Percentiles rank a stretch among this genome's conserved stretches.
Evolutionary conservation across 2,797 vertebrate species (phyloP).

Genomic region (Eulemur coronatus): DNA sequence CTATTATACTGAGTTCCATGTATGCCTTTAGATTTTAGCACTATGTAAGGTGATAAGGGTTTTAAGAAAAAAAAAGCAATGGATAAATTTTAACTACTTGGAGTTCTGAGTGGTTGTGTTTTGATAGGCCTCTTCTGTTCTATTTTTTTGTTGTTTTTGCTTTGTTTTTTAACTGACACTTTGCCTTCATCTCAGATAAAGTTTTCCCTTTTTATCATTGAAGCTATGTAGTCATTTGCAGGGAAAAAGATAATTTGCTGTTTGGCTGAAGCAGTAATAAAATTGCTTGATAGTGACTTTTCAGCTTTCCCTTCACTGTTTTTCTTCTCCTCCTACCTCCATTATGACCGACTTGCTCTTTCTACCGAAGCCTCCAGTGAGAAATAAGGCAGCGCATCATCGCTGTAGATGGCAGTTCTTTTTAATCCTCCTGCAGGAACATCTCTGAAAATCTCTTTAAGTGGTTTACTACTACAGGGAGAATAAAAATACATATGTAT

Average conservation of each 20-base stretch:
- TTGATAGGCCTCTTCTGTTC: not conserved
- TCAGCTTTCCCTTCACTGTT: conserved; percentile 19
- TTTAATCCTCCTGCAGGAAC: conserved; percentile 59
- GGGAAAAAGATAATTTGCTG: conserved; percentile 43
- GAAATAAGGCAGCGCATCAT: conserved; percentile 36
- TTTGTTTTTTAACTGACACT: conserved; percentile 48
- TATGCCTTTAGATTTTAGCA: conserved; percentile 47
- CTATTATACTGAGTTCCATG: not conserved
- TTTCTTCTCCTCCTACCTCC: not conserved
- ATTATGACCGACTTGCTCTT: not conserved
- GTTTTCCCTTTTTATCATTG: not conserved
- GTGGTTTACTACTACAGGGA: conserved; percentile 48
- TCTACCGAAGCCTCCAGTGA: conserved; percentile 28
- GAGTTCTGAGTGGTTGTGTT: conserved; percentile 9
- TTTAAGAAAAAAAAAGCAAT: not conserved
- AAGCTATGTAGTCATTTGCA: conserved; percentile 46
- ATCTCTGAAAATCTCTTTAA: conserved; percentile 51
- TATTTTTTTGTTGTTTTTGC: not conserved
- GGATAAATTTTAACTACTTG: conserved; percentile 25
- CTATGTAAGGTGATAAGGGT: not conserved
- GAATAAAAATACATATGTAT: conserved; percentile 61
- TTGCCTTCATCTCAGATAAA: not conserved
- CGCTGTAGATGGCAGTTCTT: not conserved
- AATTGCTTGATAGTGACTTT: conserved; percentile 50
- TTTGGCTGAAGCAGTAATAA: conserved; percentile 52